phyloP scores from a whole-genome alignment of 2,888 invertebrate species.

The Amphipyra berbera region DNA sequence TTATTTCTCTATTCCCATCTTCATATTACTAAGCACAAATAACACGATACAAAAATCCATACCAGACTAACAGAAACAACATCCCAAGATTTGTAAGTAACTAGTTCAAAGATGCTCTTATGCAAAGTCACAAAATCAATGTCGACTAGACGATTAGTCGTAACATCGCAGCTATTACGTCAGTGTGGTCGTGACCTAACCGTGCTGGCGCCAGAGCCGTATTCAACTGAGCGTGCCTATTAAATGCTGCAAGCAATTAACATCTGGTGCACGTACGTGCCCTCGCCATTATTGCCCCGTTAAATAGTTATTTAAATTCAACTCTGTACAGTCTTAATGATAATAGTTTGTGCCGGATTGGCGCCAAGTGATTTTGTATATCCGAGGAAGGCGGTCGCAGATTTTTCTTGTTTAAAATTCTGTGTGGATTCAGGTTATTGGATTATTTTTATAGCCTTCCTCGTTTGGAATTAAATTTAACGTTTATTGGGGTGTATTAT shows the following conservation, averaged over 20 bases:
- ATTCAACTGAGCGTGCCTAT: constrained; percentile 68
- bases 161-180: constrained; percentile 53
- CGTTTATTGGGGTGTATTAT: not conserved
- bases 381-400: constrained; percentile 18
- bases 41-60: too few relatives aligned
- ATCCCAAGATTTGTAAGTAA: constrained; percentile 14
- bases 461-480: constrained; percentile 25
- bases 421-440: constrained; percentile 15
- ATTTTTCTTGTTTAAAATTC: constrained; percentile 53
- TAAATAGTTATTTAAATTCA: constrained; percentile 86
- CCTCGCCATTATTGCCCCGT: constrained; percentile 72
- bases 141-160: constrained; percentile 39
- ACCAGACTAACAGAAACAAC: too few relatives aligned
- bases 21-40: too few relatives aligned
- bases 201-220: constrained; percentile 53
- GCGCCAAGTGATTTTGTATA: constrained; percentile 64
- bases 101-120: constrained; percentile 18
- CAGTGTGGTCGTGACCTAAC: constrained; percentile 53
- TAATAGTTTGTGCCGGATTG: constrained; percentile 63
- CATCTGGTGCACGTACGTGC: constrained; percentile 77
- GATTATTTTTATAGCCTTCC: constrained; percentile 31
- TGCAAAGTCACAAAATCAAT: constrained; percentile 51
- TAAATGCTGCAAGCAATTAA: constrained; percentile 83
- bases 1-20: too few relatives aligned
- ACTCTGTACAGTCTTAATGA: constrained; percentile 63